Percentiles rank a stretch among this genome's conserved stretches.
Evolutionary conservation across 1,140 invertebrate species (phyloP).

Genomic region (Drosophila auraria): DNA sequence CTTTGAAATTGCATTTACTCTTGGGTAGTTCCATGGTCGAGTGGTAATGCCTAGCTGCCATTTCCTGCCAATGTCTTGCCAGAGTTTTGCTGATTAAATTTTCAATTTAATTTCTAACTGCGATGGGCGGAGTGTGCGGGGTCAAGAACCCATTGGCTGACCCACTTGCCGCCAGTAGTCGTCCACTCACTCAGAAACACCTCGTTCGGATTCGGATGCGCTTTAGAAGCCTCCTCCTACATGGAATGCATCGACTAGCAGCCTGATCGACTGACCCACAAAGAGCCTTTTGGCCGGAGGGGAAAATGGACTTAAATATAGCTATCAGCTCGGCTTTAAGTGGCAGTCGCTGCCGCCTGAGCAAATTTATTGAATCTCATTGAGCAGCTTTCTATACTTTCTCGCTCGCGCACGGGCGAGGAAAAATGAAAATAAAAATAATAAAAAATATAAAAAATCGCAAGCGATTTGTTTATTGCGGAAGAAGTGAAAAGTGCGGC

Average conservation of each 20-base stretch:
- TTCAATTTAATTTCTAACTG: slow-evolving; percentile 53
- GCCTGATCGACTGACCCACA: slow-evolving; percentile 60
- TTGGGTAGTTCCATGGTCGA: slow-evolving; percentile 31
- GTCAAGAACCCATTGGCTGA: slow-evolving; percentile 46
- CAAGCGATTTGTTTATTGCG: slow-evolving; percentile 70
- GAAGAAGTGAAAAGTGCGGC: slow-evolving; percentile 75
- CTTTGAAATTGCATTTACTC: background rate
- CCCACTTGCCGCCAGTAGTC: slow-evolving; percentile 36
- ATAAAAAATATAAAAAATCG: slow-evolving; percentile 17
- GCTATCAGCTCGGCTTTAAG: slow-evolving; percentile 73
- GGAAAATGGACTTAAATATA: slow-evolving; percentile 75
- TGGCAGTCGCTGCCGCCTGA: slow-evolving; percentile 66
- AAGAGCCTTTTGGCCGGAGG: slow-evolving; percentile 50
- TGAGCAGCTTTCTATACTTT: slow-evolving; percentile 79
- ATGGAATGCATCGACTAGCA: slow-evolving; percentile 34
- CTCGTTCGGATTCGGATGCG: slow-evolving; percentile 22
- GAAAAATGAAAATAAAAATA: slow-evolving; percentile 7
- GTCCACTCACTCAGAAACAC: slow-evolving; percentile 20
- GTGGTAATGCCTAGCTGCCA: slow-evolving; percentile 8
- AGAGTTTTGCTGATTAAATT: slow-evolving; percentile 64
- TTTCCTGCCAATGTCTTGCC: slow-evolving; percentile 18
- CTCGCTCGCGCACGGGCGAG: slow-evolving; percentile 32
- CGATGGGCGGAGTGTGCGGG: slow-evolving; percentile 25
- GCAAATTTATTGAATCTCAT: slow-evolving; percentile 81
- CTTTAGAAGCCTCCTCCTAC: slow-evolving; percentile 47